Percentiles rank a stretch among this genome's conserved stretches.
Evolutionary conservation across 1,140 invertebrate species (phyloP).

Genomic region (Drosophila micromelanica): DNA sequence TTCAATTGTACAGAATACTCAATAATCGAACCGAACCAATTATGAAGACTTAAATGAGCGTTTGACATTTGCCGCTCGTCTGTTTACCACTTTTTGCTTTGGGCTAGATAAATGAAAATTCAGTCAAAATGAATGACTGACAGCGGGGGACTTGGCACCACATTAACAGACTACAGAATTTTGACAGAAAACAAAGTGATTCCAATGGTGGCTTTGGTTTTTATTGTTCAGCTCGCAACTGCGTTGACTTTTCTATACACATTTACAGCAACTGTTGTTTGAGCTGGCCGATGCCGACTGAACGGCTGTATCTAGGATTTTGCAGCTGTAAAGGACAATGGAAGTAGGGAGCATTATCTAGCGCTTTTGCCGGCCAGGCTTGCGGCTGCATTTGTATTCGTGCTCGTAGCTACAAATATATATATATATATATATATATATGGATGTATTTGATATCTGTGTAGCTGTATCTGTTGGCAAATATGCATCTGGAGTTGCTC

Average conservation of each 20-base stretch:
- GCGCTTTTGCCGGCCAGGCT: constrained; percentile 48
- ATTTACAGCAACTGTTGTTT: constrained; percentile 42
- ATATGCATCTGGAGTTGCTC: constrained; percentile 55
- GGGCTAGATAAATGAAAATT: constrained; percentile 22
- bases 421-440: constrained; percentile 9
- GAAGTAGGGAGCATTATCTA: constrained; percentile 56
- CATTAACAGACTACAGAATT: constrained; percentile 19
- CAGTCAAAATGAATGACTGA: constrained; percentile 44
- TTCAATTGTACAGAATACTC: too few relatives aligned
- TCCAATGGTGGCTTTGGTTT: constrained; percentile 33
- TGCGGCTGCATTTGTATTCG: constrained; percentile 33
- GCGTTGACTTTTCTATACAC: constrained; percentile 34
- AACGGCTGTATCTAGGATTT: constrained; percentile 27
- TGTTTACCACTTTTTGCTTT: constrained; percentile 41
- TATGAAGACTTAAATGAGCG: constrained; percentile 12
- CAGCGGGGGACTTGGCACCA: constrained; percentile 24
- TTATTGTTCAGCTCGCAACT: constrained; percentile 43
- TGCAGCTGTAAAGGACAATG: constrained; percentile 51
- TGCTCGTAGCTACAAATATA: constrained; percentile 19
- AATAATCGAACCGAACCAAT: not conserved
- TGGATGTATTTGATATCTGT: constrained; percentile 30
- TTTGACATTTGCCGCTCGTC: constrained; percentile 28
- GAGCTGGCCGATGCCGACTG: constrained; percentile 13
- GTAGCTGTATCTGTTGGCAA: constrained; percentile 31
- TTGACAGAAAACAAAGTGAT: constrained; percentile 4